These are phyloP conservation scores for Seriola aureovittata DNA, from an alignment of 2,113 vertebrate genomes.

Conservation along the genomic window DNA sequence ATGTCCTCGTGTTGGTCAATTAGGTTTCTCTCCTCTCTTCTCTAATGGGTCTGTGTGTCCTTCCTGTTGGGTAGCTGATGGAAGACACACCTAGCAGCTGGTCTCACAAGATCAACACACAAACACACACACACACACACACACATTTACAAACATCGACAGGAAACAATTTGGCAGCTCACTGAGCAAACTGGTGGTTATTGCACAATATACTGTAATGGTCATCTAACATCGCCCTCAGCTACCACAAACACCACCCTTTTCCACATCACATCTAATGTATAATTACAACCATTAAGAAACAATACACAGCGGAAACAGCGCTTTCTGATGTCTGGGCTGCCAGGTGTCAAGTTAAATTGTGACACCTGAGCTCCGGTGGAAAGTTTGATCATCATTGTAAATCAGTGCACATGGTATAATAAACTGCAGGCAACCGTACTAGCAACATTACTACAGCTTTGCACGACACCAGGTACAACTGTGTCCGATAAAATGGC, in stretches of 20 bases:
- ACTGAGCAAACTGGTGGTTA: conserved; percentile 60
- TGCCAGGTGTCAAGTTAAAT: neutral
- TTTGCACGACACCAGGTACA: neutral
- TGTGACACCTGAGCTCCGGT: neutral
- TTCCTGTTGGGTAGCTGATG: conserved; percentile 68
- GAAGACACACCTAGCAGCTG: conserved; percentile 62
- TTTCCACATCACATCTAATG: conserved; percentile 32
- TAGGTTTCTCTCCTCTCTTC: conserved; percentile 52
- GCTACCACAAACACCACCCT: conserved; percentile 45
- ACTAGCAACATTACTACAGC: neutral
- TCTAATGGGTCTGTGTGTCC: conserved; percentile 68
- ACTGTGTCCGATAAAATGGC: neutral
- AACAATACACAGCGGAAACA: conserved; percentile 12
- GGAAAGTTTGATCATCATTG: neutral
- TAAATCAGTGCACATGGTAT: conserved; percentile 1
- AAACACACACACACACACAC: conserved; percentile 1
- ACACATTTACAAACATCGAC: conserved; percentile 46
- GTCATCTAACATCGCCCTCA: conserved; percentile 47
- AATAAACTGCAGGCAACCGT: neutral
- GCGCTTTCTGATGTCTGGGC: conserved; percentile 8
- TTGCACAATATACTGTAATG: conserved; percentile 59
- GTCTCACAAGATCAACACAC: conserved; percentile 48
- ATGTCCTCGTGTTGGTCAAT: conserved; percentile 71
- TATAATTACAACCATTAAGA: conserved; percentile 36
- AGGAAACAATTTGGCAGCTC: conserved; percentile 76